Percentiles rank a stretch among this genome's conserved stretches.
Conservation (phyloP, 2,113 vertebrate genomes). For the Pituophis catenifer region DNA sequence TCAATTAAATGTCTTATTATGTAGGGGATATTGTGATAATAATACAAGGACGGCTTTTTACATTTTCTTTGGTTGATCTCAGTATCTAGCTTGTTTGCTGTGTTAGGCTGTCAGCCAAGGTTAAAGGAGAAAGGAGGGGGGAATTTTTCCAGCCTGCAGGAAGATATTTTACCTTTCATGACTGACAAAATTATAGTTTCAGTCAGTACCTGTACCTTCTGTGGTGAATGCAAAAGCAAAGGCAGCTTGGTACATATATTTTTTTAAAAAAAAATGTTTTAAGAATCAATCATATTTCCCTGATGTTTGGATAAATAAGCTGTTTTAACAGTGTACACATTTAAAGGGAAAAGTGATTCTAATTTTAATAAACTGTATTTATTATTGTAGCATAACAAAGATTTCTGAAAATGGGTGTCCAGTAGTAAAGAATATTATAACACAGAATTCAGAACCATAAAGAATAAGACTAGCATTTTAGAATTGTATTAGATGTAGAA, state of each 20-base stretch:
- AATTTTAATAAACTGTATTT: conserved; percentile 9
- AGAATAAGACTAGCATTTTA: neutral
- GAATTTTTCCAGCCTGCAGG: neutral
- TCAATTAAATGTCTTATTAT: accelerated
- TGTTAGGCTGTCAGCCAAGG: conserved; percentile 8
- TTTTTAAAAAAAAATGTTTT: neutral
- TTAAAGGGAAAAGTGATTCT: conserved; percentile 6
- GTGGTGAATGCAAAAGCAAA: neutral
- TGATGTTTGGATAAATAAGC: neutral
- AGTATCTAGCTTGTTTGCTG: accelerated
- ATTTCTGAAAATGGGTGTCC: neutral
- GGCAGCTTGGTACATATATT: neutral
- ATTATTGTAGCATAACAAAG: neutral
- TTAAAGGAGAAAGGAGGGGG: neutral
- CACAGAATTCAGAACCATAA: neutral
- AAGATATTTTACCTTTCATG: neutral
- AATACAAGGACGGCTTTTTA: neutral
- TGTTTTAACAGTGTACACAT: neutral
- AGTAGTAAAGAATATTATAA: neutral
- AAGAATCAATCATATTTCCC: accelerated
- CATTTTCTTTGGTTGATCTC: neutral
- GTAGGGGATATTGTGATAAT: neutral
- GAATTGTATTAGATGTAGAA: neutral
- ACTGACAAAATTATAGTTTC: neutral
- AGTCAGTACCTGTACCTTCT: neutral